These are phyloP conservation scores for Eleginops maclovinus DNA, from an alignment of 2,113 vertebrate species.

Conservation along the genomic window DNA sequence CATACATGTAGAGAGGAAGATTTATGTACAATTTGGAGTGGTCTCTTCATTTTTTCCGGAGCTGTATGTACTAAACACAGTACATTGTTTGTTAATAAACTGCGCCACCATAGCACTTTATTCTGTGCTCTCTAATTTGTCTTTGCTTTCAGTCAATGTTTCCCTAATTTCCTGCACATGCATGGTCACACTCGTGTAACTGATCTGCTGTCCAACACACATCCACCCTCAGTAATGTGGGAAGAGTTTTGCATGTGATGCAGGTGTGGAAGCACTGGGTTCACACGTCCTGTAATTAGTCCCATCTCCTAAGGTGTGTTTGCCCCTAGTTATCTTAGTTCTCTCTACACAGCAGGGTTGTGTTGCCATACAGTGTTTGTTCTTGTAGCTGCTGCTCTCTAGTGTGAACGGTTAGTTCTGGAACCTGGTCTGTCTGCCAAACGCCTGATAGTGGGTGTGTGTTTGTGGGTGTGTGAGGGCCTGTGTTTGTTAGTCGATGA, in stretches of 20 bases:
- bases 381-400: constrained; percentile 36
- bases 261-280: constrained; percentile 3
- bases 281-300: constrained; percentile 1
- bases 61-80: too few species aligned
- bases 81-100: too few species aligned
- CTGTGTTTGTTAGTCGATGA: constrained; percentile 64
- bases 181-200: constrained; percentile 11
- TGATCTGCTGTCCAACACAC: not conserved
- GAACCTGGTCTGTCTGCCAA: constrained; percentile 62
- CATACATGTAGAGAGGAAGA: too few species aligned
- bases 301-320: not conserved
- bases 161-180: not conserved
- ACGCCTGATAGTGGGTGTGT: constrained; percentile 31
- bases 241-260: constrained; percentile 9
- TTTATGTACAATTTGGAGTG: too few species aligned
- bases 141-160: not conserved
- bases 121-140: too few species aligned
- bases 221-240: not conserved
- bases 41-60: too few species aligned
- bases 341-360: not conserved
- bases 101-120: too few species aligned
- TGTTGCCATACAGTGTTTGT: constrained; percentile 36
- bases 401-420: constrained; percentile 61
- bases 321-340: not conserved
- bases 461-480: not conserved